Evolutionary conservation across 2,888 invertebrate species (phyloP).

Genomic region (Athalia circularis): DNA sequence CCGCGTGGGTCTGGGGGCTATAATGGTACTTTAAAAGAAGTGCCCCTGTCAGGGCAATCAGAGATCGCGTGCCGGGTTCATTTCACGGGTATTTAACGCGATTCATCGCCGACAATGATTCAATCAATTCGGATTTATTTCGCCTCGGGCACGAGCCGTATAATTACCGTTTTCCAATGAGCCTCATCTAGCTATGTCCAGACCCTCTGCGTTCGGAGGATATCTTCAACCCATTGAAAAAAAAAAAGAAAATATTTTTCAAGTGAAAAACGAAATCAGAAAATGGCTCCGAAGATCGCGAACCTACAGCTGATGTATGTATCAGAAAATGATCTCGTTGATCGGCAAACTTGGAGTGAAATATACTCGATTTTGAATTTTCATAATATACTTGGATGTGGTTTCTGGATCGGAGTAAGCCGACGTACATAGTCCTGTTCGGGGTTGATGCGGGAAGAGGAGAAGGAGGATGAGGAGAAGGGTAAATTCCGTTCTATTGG

Average conservation of each 20-base stretch:
- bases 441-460: slow-evolving; percentile 11
- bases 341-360: neutral
- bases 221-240: slow-evolving; percentile 17
- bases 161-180: slow-evolving; percentile 55
- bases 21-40: slow-evolving; percentile 65
- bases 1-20: slow-evolving; percentile 47
- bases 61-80: slow-evolving; percentile 68
- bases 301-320: neutral
- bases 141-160: slow-evolving; percentile 61
- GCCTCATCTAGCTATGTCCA: neutral
- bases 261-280: neutral
- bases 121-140: slow-evolving; percentile 69
- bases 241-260: neutral
- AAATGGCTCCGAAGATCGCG: neutral
- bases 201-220: slow-evolving; percentile 12
- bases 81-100: slow-evolving; percentile 73
- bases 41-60: slow-evolving; percentile 62
- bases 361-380: slow-evolving; percentile 5
- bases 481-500: slow-evolving; percentile 40
- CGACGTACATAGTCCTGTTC: neutral
- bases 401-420: slow-evolving; percentile 23
- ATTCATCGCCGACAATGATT: slow-evolving; percentile 67
- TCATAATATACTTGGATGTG: neutral
- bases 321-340: neutral
- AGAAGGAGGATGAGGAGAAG: neutral